Percentiles rank a stretch among this genome's conserved stretches.
Evolutionary conservation across 2,888 invertebrate genomes (phyloP).

Genomic region (Phytoseiulus persimilis): DNA sequence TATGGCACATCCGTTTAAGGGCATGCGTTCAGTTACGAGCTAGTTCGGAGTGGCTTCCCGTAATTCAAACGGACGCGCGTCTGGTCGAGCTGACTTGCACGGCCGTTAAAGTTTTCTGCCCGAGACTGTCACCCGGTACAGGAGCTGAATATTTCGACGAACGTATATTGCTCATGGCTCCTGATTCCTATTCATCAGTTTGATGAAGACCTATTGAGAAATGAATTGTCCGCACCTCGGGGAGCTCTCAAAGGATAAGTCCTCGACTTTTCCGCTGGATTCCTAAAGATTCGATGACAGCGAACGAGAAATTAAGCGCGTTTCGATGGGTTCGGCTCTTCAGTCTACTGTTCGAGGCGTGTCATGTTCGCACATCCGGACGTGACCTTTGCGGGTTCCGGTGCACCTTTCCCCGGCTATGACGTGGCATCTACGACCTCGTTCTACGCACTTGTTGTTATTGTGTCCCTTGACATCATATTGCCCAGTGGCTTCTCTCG

Average conservation of each 20-base stretch:
- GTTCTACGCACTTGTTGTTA: neutral
- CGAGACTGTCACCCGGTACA: too few species aligned
- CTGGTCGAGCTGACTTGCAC: neutral
- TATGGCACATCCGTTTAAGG: neutral
- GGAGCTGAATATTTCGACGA: too few species aligned
- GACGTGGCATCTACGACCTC: neutral
- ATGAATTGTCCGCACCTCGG: too few species aligned
- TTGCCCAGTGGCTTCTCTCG: too few species aligned
- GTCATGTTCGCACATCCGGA: neutral
- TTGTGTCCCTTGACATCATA: too few species aligned
- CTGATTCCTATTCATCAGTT: too few species aligned
- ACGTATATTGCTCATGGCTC: too few species aligned
- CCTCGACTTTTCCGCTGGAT: too few species aligned
- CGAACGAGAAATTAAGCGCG: neutral
- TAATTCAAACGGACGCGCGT: neutral
- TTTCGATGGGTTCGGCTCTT: neutral
- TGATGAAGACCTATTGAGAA: too few species aligned
- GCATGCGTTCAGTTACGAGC: neutral
- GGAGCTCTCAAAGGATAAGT: too few species aligned
- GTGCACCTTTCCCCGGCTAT: neutral
- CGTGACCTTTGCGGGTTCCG: neutral
- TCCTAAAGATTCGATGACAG: too few species aligned
- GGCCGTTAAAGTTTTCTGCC: too few species aligned
- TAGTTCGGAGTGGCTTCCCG: neutral
- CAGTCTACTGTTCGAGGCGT: neutral